Evolutionary conservation across 1,140 invertebrate species (phyloP).

Genomic region (Lamellibrachia luymesi): DNA sequence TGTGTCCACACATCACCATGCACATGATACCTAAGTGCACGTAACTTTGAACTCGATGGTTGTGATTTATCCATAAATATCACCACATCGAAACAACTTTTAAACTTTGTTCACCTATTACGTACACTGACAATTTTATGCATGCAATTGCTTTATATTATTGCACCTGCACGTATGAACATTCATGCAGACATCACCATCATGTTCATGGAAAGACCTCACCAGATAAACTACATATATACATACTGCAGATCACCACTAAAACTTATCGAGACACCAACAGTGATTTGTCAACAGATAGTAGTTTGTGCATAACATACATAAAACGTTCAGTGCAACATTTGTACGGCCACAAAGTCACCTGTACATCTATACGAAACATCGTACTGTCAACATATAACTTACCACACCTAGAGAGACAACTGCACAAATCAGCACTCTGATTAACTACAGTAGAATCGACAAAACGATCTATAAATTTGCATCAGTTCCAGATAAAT

Average conservation of each 20-base stretch:
- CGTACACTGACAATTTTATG: background rate
- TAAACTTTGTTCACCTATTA: background rate
- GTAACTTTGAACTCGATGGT: background rate
- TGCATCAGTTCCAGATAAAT: background rate
- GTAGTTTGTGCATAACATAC: background rate
- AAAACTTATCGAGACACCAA: background rate
- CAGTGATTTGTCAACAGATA: background rate
- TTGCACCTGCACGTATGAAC: background rate
- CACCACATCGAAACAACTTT: background rate
- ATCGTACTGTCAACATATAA: background rate
- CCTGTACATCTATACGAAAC: background rate
- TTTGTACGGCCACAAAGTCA: background rate
- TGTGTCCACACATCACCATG: background rate
- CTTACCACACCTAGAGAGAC: background rate
- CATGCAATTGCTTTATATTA: background rate
- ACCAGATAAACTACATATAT: background rate
- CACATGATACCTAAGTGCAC: background rate
- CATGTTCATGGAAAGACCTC: background rate
- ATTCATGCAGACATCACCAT: background rate
- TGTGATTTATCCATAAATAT: background rate
- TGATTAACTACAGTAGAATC: background rate
- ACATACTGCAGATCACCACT: background rate
- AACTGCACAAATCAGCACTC: background rate
- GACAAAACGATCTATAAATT: background rate
- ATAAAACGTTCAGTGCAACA: background rate